Evolutionary conservation across 2,797 vertebrate genomes (phyloP), one percentile per base, ranked within the genome.

Genomic region (Chromis chromis): DNA sequence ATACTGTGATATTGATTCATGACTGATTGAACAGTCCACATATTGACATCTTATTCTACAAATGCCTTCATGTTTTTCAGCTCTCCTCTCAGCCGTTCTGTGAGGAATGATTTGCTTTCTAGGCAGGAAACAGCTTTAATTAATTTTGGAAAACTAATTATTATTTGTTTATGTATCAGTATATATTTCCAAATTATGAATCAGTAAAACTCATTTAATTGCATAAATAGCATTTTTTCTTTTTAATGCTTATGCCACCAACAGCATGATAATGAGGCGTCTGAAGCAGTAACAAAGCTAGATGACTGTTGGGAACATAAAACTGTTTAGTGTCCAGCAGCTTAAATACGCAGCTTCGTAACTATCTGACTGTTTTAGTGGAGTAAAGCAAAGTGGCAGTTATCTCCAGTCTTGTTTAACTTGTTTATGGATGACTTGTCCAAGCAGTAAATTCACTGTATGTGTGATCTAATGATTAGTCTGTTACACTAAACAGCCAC

Each of bases 11-110:
- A 68, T 44, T 65, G 53, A 82, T 69, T 63, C 14, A 3, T 53
- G 75, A 87, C 75, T 28, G 79, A 79, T 81, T 82, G 42, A 39
- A 21, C 3, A 25, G 11, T 21, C 24, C 17, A 67, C 19, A 42
- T 58, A 65, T 9, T n/a, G 44, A n/a, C 44, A 17, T 36, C 9
- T 36, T 36, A 36, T 36, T 42, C 27, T 55, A 61, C 36, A 53
- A 58, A 57, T 60, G 66, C 36, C 11, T 50, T 11, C 27, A 21
- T 22, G 9, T 21, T 21, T n/a, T 49, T 49, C 46, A 70, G 25
- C 19, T 10, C 16, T 7, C 9, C 13, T 4, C 24, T 57, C 2
- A 1, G 19, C 17, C 22, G 42, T 24, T 63, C 40, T n/a, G 22
- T 4, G 5, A 54, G n/a, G 52, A 17, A 19, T 33, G 8, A 65